Conservation (phyloP, 2,797 vertebrate genomes). For the Coranthus polyacanthus region DNA sequence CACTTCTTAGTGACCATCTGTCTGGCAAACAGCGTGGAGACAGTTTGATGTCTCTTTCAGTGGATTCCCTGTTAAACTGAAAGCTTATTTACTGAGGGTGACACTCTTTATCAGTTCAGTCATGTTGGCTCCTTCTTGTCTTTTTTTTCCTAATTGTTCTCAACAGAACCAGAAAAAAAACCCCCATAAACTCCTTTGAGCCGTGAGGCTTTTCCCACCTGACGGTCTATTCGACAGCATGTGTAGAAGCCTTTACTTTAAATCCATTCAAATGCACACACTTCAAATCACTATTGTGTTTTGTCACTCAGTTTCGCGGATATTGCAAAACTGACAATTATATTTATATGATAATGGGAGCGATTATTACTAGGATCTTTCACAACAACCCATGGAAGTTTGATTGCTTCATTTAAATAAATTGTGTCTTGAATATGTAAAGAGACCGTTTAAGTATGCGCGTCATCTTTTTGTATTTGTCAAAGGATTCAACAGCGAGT, state of each 20-base stretch:
- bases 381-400: constrained; percentile 50
- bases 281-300: constrained; percentile 11
- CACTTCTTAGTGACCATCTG: neutral
- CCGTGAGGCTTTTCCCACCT: too few species aligned
- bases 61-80: constrained; percentile 8
- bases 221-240: too few species aligned
- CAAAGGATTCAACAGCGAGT: constrained; percentile 29
- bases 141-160: neutral
- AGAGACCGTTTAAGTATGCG: constrained; percentile 32
- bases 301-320: constrained; percentile 8
- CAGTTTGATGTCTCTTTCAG: neutral
- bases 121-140: neutral
- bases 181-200: too few species aligned
- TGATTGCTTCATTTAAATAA: constrained; percentile 72
- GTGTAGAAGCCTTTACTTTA: too few species aligned
- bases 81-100: neutral
- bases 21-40: neutral
- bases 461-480: constrained; percentile 46
- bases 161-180: too few species aligned
- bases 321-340: constrained; percentile 35
- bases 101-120: neutral
- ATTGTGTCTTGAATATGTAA: constrained; percentile 51
- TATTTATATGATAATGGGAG: constrained; percentile 66
- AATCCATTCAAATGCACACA: neutral
- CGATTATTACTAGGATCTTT: constrained; percentile 51